Base-by-base conservation (phyloP, 1,140 invertebrate genomes). In the Drosophila pachea region DNA sequence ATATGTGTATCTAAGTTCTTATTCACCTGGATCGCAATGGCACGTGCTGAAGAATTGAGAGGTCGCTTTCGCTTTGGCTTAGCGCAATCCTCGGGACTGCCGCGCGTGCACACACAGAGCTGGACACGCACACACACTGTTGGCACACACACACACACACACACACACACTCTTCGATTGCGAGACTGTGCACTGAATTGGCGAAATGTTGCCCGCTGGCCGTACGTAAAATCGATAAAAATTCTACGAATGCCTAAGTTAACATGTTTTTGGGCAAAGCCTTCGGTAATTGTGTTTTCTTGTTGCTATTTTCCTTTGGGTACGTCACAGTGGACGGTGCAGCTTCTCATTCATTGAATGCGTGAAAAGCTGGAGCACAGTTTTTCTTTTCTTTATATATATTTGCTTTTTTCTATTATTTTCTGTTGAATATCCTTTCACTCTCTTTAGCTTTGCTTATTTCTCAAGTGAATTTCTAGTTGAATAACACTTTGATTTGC, bases 11-110 rank as follows among this genome's bases (percentile, higher is more conserved):
- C 35, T 54, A 59, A 53, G 52, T 22, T 22, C 22, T 22, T 68
- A 88, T 78, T 77, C 76, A 88, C 87, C 87, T 89, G 87, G 87
- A 89, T 87, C 74, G 72, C 68, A 83, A 87, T 89, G 87, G 81
- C 87, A 89, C 87, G 78, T 83, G 81, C 68, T 77, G 87, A 88
- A 88, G 86, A 88, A 88, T 88, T 86, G 81, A 83, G 75, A 76
- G 59, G 70, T 42, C 38, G 61, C 14, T 73, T 49, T 31, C 31
- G 16, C 35, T 65, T 66, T 73, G 42, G 38, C 16, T 36, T 56
- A 49, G 53, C n/a, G 56, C 68, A 74, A 58, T 69, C 54, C 63
- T 64, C 7, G 11, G 16, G 71, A 54, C 50, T 70, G 67, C 58
- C 22, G 45, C 45, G 47, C 35, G 16, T 32, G 12, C 43, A 56